phyloP scores from a whole-genome alignment of 1,140 invertebrate species.

The Caligus rogercresseyi region DNA sequence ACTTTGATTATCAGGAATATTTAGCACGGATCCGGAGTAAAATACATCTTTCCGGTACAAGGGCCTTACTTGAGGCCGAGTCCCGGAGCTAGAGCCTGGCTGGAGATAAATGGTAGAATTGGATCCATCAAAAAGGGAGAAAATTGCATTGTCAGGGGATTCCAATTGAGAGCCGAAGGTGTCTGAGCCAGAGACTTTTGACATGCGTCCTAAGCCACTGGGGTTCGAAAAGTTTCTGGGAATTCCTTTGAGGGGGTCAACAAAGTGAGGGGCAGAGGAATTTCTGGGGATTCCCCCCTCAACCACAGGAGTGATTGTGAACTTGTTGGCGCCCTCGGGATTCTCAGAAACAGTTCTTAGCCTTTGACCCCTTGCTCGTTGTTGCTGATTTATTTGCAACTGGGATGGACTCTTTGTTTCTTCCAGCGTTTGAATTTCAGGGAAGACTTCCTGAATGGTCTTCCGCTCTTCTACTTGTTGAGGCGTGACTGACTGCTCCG shows the following conservation, averaged over 20 bases:
- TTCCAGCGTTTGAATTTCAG: background rate
- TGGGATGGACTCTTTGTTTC: background rate
- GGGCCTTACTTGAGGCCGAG: slow-evolving; percentile 54
- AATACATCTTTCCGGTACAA: slow-evolving; percentile 93
- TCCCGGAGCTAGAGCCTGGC: background rate
- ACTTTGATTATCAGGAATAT: slow-evolving; percentile 35
- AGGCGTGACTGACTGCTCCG: background rate
- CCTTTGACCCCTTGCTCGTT: background rate
- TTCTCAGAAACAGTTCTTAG: background rate
- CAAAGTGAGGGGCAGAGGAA: slow-evolving; percentile 15
- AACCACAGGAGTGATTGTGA: background rate
- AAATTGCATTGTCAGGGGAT: background rate
- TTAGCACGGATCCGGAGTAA: slow-evolving; percentile 81
- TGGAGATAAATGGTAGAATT: slow-evolving; percentile 2
- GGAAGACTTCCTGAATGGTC: background rate
- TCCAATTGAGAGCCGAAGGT: background rate
- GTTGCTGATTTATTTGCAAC: background rate
- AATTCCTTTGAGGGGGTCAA: background rate
- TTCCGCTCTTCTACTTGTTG: background rate
- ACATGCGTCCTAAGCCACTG: background rate
- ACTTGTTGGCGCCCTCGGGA: background rate
- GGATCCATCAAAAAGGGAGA: background rate
- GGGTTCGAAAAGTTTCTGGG: slow-evolving; percentile 5
- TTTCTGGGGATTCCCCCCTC: slow-evolving; percentile 11
- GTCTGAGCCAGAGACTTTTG: background rate